A percentile compares a stretch with the other conserved stretches of the same genome.
phyloP scores from a whole-genome alignment of 1,140 invertebrate genomes.

The Anoplophora glabripennis region DNA sequence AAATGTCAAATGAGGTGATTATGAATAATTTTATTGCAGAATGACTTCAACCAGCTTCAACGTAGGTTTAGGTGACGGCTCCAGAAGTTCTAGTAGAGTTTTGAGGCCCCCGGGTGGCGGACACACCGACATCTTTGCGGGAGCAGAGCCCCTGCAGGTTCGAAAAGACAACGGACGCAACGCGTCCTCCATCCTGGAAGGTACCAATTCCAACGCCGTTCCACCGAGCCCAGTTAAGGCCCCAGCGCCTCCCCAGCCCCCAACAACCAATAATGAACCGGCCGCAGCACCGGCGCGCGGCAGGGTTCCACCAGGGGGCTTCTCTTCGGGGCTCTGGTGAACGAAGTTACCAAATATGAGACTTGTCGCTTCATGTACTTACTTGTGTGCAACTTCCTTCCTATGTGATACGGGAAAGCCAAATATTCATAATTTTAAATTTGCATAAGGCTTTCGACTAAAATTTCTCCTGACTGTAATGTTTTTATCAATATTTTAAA shows the following conservation, averaged over 20 bases:
- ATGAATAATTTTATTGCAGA: conserved; percentile 14
- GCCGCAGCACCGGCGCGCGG: conserved; percentile 14
- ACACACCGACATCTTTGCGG: conserved; percentile 44
- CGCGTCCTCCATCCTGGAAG: conserved; percentile 33
- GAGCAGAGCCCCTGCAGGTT: conserved; percentile 12
- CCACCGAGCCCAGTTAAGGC: conserved; percentile 3
- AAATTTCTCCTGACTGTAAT: neutral
- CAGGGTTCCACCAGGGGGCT: conserved; percentile 44
- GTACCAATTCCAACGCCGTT: conserved; percentile 5
- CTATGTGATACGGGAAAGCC: too few relatives aligned
- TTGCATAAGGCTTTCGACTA: neutral
- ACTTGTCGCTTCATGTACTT: neutral
- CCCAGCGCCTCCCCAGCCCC: neutral
- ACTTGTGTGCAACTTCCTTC: too few relatives aligned
- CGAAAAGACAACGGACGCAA: conserved; percentile 30
- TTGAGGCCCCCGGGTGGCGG: conserved; percentile 47
- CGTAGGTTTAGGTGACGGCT: conserved; percentile 30
- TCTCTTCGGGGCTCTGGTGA: conserved; percentile 45
- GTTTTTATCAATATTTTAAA: neutral
- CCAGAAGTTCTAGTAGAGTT: conserved; percentile 43
- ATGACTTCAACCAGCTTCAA: conserved; percentile 44
- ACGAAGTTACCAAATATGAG: neutral
- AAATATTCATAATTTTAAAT: too few relatives aligned
- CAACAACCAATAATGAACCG: neutral
- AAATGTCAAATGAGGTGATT: neutral